Conservation (phyloP, 2,888 invertebrate species). For the Meandrusa payeni region DNA sequence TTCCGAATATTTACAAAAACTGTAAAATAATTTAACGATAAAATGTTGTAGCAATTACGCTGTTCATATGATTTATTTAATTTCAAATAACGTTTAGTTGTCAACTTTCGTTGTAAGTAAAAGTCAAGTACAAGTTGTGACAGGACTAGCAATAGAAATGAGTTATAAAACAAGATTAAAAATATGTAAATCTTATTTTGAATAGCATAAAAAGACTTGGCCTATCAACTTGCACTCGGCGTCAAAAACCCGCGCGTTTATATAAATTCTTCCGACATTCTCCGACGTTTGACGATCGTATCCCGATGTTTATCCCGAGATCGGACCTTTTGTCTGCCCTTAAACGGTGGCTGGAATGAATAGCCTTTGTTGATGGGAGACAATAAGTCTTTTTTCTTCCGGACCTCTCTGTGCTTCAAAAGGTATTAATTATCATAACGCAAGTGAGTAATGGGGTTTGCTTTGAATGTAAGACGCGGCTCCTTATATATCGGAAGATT, state of each 20-base stretch:
- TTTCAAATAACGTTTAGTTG: too few relatives aligned
- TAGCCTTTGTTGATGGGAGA: conserved; percentile 58
- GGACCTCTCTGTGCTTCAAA: conserved; percentile 35
- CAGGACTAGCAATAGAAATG: too few relatives aligned
- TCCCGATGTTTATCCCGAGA: conserved; percentile 62
- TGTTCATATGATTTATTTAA: too few relatives aligned
- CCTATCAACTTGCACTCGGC: conserved; percentile 2
- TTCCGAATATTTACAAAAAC: too few relatives aligned
- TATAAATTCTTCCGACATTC: conserved; percentile 37
- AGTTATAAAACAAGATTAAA: too few relatives aligned
- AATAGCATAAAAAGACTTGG: too few relatives aligned
- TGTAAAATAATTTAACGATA: too few relatives aligned
- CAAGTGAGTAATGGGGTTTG: conserved; percentile 28
- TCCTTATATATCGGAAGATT: background rate
- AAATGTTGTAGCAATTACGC: too few relatives aligned
- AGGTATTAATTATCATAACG: conserved; percentile 66
- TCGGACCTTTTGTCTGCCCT: conserved; percentile 67
- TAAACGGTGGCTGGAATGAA: conserved; percentile 66
- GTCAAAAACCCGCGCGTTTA: conserved; percentile 24
- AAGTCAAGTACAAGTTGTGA: too few relatives aligned
- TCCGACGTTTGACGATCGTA: conserved; percentile 61
- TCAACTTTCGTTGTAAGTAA: too few relatives aligned
- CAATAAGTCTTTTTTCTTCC: conserved; percentile 51
- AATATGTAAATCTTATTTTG: too few relatives aligned
- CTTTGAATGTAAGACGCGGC: conserved; percentile 14